Evolutionary conservation across 2,113 vertebrate genomes (phyloP).

Genomic region (Eleginops maclovinus): DNA sequence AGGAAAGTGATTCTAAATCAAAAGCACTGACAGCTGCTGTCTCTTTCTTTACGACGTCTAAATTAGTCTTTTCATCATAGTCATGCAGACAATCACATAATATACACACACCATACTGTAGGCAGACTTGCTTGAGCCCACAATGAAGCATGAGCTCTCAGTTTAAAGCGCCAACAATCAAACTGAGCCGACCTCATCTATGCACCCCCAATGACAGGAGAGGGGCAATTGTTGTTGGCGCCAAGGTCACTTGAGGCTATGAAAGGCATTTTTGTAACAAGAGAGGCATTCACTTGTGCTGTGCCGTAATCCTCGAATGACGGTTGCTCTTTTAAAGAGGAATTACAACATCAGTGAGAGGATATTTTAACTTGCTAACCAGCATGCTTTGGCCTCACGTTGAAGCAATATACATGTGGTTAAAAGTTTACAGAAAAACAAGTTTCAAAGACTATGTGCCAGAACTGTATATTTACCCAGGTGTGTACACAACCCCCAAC

Average conservation of each 20-base stretch:
- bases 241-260: slow-evolving; percentile 42
- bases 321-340: slow-evolving; percentile 7
- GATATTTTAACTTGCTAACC: slow-evolving; percentile 6
- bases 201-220: too few relatives aligned
- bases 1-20: not conserved
- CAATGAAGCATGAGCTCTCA: slow-evolving; percentile 19
- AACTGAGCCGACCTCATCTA: slow-evolving; percentile 37
- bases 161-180: slow-evolving; percentile 30
- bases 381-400: not conserved
- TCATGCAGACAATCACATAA: slow-evolving; percentile 15
- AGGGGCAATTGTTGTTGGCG: not conserved
- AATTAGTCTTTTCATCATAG: slow-evolving; percentile 10
- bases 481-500: slow-evolving; percentile 31
- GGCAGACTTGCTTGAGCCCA: not conserved
- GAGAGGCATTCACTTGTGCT: slow-evolving; percentile 31
- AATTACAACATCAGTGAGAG: slow-evolving; percentile 3
- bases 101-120: not conserved
- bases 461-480: slow-evolving; percentile 48
- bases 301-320: not conserved
- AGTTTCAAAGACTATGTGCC: not conserved
- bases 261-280: slow-evolving; percentile 44
- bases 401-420: not conserved
- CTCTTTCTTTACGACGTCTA: not conserved
- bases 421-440: slow-evolving; percentile 19
- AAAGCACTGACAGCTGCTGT: slow-evolving; percentile 15